A percentile compares a stretch with the other conserved stretches of the same genome.
Evolutionary conservation across 2,113 vertebrate genomes (phyloP).

Genomic region (Phoenicopterus ruber): DNA sequence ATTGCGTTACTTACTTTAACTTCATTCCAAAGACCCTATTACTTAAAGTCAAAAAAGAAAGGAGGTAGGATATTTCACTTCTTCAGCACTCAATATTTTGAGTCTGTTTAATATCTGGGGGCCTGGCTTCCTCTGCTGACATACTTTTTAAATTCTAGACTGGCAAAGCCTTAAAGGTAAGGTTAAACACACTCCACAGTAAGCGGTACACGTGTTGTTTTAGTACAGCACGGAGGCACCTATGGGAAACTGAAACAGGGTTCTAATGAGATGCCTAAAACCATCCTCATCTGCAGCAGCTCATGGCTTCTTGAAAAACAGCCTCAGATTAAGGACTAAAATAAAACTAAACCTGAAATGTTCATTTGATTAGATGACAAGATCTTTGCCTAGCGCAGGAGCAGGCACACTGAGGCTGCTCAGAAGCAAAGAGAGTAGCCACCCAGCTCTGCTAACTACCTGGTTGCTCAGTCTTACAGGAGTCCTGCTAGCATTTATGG

Average conservation of each 20-base stretch:
- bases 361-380: neutral
- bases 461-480: neutral
- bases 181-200: neutral
- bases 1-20: neutral
- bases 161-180: neutral
- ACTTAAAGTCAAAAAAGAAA: neutral
- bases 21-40: neutral
- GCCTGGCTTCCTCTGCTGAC: neutral
- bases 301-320: neutral
- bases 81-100: neutral
- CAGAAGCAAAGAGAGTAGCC: neutral
- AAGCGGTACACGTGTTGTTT: neutral
- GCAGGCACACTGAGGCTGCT: neutral
- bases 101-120: neutral
- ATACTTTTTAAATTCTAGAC: neutral
- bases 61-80: neutral
- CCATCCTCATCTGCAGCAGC: neutral
- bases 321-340: neutral
- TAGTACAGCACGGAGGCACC: neutral
- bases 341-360: neutral
- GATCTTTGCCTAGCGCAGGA: neutral
- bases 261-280: neutral
- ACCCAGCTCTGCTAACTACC: neutral
- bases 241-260: neutral
- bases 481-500: neutral